Base-by-base conservation (phyloP, 2,113 vertebrate species). In the Siniperca chuatsi region DNA sequence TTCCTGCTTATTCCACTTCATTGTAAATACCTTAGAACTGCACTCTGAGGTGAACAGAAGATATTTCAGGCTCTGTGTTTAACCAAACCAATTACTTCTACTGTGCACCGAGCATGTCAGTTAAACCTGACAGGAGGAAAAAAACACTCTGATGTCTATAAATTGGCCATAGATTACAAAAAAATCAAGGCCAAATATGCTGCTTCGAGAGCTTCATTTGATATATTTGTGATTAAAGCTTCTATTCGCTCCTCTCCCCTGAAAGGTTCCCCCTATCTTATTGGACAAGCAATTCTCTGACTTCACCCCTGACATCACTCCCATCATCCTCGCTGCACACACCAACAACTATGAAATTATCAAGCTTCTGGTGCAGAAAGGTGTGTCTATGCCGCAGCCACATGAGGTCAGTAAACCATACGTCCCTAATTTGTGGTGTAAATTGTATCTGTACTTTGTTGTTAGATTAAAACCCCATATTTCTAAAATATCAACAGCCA, bases 271-370 rank as follows among this genome's bases (percentile, higher is more conserved):
- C 68, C 98, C 98, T 35, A 97, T 99, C 83, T 94, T 99, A 83
- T 93, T 99, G 87, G 98, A 99, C 94, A 99, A 98, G 87, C 98
- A 99, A 93, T 99, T 99, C 91, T 99, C 98, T 0, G 98, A 99
- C 95, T 99, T 99, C 92, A 99, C 98, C 0, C 98, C 98, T 0
- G 98, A 99, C 94, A 99, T 99, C 84, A 99, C 98, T 0, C 98
- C 98, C 6, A 98, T 99, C 92, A 99, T 99, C 90, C 95, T 99
- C 87, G 98, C 98, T 37, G 98, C 98, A 42, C 98, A 99, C 95
- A 99, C 98, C 84, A 99, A 99, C 95, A 99, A 98, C 93, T 99
- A 99, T 0, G 98, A 99, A 92, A 99, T 99, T 79, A 98, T 99
- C 90, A 99, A 99, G 91, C 97, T 99, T 16, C 95, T 99, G 75